Evolutionary conservation across 1,140 invertebrate genomes (phyloP), one percentile per base, ranked within the genome.

Genomic region (Harlomillsia oculata): DNA sequence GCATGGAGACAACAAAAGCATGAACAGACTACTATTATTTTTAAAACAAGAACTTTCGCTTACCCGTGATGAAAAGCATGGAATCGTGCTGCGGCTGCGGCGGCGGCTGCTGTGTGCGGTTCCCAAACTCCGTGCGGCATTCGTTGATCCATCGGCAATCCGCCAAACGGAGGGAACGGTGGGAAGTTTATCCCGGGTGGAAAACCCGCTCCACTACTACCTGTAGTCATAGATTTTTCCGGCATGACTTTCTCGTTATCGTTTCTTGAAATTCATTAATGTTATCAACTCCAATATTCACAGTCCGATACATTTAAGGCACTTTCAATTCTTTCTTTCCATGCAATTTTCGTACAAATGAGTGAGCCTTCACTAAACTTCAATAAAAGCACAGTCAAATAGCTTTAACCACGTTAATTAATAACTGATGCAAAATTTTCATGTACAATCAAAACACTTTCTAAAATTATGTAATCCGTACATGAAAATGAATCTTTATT

Each of bases 1-100:
- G 20, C 9, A 18, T 41, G 6, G 39, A 41, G 20, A 41, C 39
- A 40, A 40, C 5, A 40, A 40, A 16, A 40, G n/a, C n/a, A n/a
- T n/a, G n/a, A n/a, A n/a, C n/a, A n/a, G n/a, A n/a, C n/a, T n/a
- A n/a, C n/a, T n/a, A n/a, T 41, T 9, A 14, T 14, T 41, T 8
- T 20, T 14, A 21, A 23, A 37, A 51, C 18, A 37, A 41, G 30
- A 57, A 29, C 18, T 57, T 28, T 23, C 11, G 18, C 62, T 64
- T 55, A 64, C 62, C 62, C 59, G 39, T 64, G 62, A 56, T 63
- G 62, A 57, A 64, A 34, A n/a, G 62, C 59, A 36, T 64, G 62
- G 44, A 64, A 52, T 53, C 59, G 46, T 16, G 58, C 58, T n/a
- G 62, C 61, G n/a, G 61, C 61, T 11, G 60, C 61, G 3, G 61